These are phyloP conservation scores for Lasaia peninsularis DNA, from an alignment of 1,140 invertebrate genomes.

Conservation along the genomic window DNA sequence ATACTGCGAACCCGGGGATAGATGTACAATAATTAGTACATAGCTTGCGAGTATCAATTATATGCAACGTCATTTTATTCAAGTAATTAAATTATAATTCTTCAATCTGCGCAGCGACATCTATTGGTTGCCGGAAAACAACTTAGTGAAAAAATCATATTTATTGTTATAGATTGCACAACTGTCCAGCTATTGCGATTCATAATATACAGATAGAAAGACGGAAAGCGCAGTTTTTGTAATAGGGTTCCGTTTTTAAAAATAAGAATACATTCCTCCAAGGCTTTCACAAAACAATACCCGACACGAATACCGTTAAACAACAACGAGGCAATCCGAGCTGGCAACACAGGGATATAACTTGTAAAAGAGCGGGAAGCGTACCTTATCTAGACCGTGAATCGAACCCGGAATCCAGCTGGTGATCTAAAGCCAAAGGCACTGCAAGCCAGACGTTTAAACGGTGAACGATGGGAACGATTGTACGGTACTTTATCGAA, in stretches of 20 bases:
- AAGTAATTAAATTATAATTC: too few relatives aligned
- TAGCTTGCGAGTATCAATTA: too few relatives aligned
- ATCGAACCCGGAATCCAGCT: slow-evolving; percentile 32
- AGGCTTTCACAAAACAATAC: neutral
- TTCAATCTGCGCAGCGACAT: too few relatives aligned
- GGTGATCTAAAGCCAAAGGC: slow-evolving; percentile 18
- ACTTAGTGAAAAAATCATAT: too few relatives aligned
- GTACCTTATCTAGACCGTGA: slow-evolving; percentile 29
- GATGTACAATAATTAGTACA: too few relatives aligned
- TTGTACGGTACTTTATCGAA: neutral
- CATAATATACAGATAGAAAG: too few relatives aligned
- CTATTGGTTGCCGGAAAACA: too few relatives aligned
- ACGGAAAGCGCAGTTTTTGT: too few relatives aligned
- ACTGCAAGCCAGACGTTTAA: slow-evolving; percentile 20
- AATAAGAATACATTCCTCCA: neutral
- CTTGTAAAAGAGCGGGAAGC: slow-evolving; percentile 24
- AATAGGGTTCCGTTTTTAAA: neutral
- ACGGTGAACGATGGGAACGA: neutral
- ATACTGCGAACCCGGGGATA: too few relatives aligned
- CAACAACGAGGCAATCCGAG: slow-evolving; percentile 7
- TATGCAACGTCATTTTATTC: too few relatives aligned
- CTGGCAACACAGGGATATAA: slow-evolving; percentile 26
- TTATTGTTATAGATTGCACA: too few relatives aligned
- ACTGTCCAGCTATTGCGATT: too few relatives aligned
- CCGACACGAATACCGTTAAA: neutral